These are phyloP conservation scores for Scaptodrosophila latifasciaeformis DNA, from an alignment of 2,888 invertebrate species.

Conservation along the genomic window DNA sequence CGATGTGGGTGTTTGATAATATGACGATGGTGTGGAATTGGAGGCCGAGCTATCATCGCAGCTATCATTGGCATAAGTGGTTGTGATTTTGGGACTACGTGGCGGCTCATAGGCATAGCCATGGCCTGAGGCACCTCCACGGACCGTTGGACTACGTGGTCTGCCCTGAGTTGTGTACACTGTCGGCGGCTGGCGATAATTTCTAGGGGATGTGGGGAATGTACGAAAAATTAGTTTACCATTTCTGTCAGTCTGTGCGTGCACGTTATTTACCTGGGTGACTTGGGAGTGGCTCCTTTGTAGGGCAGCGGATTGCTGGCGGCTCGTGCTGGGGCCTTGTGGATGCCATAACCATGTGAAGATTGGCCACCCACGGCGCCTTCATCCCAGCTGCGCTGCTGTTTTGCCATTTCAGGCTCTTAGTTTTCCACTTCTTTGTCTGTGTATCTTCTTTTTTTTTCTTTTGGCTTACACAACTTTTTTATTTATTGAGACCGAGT, in stretches of 20 bases:
- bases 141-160: conserved; percentile 5
- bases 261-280: conserved; percentile 63
- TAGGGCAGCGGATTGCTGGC: conserved; percentile 67
- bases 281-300: conserved; percentile 69
- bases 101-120: conserved; percentile 68
- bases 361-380: conserved; percentile 29
- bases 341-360: conserved; percentile 19
- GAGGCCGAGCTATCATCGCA: conserved; percentile 55
- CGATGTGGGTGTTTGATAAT: conserved; percentile 72
- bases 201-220: conserved; percentile 7
- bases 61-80: conserved; percentile 73
- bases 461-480: too few relatives aligned
- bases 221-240: not conserved
- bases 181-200: conserved; percentile 41
- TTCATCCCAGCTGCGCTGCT: conserved; percentile 68
- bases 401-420: conserved; percentile 48
- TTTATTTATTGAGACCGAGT: not conserved
- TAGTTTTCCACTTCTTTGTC: not conserved
- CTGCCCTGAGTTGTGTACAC: conserved; percentile 38
- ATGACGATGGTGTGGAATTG: conserved; percentile 65
- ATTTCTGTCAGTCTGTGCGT: not conserved
- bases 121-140: conserved; percentile 25
- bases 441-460: conserved; percentile 11
- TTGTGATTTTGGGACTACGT: conserved; percentile 74
- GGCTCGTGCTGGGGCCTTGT: conserved; percentile 56